Evolutionary conservation across 2,113 vertebrate species (phyloP).

Genomic region (Dipodomys merriami): DNA sequence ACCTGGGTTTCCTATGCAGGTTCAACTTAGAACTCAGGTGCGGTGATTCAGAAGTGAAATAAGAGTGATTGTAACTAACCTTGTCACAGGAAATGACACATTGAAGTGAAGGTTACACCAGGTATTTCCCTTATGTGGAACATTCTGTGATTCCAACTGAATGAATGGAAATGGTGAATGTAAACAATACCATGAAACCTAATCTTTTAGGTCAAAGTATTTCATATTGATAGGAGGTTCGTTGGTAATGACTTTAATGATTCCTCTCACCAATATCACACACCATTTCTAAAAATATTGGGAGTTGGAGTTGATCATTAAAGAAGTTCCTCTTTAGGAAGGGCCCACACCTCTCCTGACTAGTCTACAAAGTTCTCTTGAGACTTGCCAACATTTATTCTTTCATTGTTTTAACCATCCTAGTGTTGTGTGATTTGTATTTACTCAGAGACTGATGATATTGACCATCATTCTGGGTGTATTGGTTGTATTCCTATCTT

Average conservation of each 20-base stretch:
- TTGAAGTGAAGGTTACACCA: neutral
- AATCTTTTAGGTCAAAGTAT: neutral
- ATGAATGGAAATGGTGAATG: neutral
- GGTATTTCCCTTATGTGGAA: neutral
- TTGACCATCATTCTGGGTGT: no score
- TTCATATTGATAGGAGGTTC: neutral
- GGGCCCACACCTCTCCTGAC: neutral
- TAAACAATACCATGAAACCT: neutral
- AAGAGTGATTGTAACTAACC: neutral
- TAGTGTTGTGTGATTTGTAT: neutral
- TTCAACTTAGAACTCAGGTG: constrained; percentile 40
- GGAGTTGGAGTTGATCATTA: neutral
- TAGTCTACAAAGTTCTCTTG: neutral
- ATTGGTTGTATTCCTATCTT: neutral
- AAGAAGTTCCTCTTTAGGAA: neutral
- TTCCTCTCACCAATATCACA: neutral
- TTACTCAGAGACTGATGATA: neutral
- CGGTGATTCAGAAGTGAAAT: neutral
- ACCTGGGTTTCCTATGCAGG: neutral
- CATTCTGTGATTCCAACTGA: neutral
- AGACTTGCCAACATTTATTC: neutral
- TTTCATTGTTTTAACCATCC: neutral
- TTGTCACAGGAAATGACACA: neutral
- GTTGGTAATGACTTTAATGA: neutral
- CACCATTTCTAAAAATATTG: constrained; percentile 1